Conservation (phyloP, 2,113 vertebrate genomes). For the Ammodytes marinus region DNA sequence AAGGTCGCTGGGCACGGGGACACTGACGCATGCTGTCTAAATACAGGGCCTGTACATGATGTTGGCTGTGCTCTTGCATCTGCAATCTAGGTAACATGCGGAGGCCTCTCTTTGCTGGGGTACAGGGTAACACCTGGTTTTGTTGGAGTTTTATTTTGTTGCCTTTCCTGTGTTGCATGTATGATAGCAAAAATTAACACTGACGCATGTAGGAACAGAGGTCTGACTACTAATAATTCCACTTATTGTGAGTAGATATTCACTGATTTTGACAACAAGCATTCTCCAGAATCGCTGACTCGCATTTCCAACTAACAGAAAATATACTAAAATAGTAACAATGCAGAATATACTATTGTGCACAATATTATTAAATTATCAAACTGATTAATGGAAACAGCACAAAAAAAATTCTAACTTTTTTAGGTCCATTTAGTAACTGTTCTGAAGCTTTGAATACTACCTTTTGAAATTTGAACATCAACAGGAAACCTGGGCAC, state of each 20-base stretch:
- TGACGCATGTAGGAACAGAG: background rate
- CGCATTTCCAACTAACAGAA: background rate
- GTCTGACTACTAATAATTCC: background rate
- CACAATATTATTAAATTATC: too few relatives aligned
- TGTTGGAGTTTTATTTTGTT: background rate
- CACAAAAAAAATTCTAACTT: too few relatives aligned
- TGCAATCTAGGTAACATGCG: background rate
- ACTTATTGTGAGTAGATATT: too few relatives aligned
- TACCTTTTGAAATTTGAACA: background rate
- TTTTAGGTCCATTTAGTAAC: background rate
- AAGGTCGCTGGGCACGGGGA: conserved; percentile 8
- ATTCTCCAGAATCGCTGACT: too few relatives aligned
- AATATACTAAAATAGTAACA: background rate
- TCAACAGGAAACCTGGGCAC: background rate
- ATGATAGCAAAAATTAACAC: background rate
- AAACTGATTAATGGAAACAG: too few relatives aligned
- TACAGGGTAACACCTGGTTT: too few relatives aligned
- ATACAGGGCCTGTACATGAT: conserved; percentile 11
- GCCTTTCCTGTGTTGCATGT: background rate
- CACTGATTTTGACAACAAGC: too few relatives aligned
- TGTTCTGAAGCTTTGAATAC: background rate
- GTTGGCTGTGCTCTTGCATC: background rate
- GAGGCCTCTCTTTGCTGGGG: background rate
- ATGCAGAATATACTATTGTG: too few relatives aligned
- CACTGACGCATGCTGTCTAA: conserved; percentile 43